Percentiles rank a stretch among this genome's conserved stretches.
Conservation (phyloP, 2,888 invertebrate genomes). For the Macrosiphum euphorbiae region DNA sequence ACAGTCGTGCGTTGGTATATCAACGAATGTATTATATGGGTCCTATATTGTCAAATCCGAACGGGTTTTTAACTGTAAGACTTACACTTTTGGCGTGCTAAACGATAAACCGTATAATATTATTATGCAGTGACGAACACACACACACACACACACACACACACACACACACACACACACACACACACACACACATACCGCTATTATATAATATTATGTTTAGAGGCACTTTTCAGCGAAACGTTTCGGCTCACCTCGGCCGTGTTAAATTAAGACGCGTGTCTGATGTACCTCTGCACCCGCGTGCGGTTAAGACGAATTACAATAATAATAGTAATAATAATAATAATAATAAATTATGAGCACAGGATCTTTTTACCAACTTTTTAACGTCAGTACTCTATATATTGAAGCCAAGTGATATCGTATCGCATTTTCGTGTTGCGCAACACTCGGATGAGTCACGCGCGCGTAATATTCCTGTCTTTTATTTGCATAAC, state of each 20-base stretch:
- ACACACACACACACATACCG: background rate
- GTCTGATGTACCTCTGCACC: background rate
- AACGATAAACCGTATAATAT: background rate
- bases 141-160: too few relatives aligned
- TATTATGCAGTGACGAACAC: background rate
- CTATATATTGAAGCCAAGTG: background rate
- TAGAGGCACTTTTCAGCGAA: background rate
- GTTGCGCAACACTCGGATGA: background rate
- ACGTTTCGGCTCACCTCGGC: background rate
- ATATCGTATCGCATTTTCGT: background rate
- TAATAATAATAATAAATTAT: background rate
- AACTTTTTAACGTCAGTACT: background rate
- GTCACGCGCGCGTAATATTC: background rate
- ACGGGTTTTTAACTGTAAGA: background rate
- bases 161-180: too few relatives aligned
- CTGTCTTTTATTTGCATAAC: slow-evolving; percentile 1
- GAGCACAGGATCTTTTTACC: background rate
- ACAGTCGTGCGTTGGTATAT: background rate
- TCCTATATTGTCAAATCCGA: background rate
- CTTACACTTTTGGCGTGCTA: background rate
- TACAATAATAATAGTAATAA: background rate
- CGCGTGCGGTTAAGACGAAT: background rate
- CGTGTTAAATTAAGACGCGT: background rate
- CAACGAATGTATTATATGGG: background rate
- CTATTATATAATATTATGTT: background rate